These are phyloP conservation scores for Masticophis lateralis DNA, from an alignment of 2,797 vertebrate species.

Conservation along the genomic window DNA sequence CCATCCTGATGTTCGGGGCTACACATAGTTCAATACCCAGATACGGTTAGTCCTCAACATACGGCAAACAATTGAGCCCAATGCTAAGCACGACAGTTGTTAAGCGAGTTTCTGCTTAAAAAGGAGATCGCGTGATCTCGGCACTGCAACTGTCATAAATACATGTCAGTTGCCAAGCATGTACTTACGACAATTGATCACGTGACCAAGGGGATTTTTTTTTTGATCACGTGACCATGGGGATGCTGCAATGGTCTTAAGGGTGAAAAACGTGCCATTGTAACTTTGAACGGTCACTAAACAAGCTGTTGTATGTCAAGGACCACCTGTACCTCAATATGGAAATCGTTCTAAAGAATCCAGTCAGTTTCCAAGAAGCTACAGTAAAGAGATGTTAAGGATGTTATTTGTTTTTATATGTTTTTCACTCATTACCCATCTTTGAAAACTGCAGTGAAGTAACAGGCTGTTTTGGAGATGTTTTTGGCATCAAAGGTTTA, in stretches of 20 bases:
- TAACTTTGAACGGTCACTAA: not conserved
- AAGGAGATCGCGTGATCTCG: not conserved
- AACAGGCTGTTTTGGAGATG: conserved; percentile 73
- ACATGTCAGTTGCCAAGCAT: no score
- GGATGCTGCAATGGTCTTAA: not conserved
- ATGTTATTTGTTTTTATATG: conserved; percentile 60
- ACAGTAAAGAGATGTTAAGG: conserved; percentile 74
- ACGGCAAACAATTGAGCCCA: not conserved
- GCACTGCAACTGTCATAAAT: not conserved
- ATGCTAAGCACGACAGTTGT: not conserved
- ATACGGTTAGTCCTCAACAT: conserved; percentile 2
- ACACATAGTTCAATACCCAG: conserved; percentile 72
- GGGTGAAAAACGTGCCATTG: not conserved
- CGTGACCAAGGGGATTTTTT: not conserved
- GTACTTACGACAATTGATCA: not conserved
- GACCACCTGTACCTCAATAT: conserved; percentile 61
- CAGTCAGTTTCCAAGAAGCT: conserved; percentile 71
- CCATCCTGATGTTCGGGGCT: not conserved
- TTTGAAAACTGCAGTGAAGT: conserved; percentile 75
- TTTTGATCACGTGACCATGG: not conserved
- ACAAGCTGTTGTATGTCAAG: not conserved
- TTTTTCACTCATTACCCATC: conserved; percentile 72
- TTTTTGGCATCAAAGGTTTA: conserved; percentile 73
- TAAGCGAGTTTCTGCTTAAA: not conserved
- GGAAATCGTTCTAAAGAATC: conserved; percentile 82